Base-by-base conservation (phyloP, 2,113 vertebrate genomes). In the Sminthopsis crassicaudata region DNA sequence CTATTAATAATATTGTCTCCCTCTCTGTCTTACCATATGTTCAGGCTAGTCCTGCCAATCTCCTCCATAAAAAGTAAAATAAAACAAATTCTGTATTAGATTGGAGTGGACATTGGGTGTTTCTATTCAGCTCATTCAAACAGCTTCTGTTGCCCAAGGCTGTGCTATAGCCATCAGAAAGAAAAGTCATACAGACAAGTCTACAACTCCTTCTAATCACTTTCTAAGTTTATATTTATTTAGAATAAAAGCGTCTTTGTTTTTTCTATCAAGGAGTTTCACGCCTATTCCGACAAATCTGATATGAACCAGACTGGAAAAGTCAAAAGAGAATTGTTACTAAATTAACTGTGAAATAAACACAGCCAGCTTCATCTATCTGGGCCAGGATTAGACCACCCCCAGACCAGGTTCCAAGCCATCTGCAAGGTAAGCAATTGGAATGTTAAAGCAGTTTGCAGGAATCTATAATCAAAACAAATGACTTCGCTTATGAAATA, bases 301-400 rank as follows among this genome's bases (percentile, higher is more conserved):
- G 95, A 97, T 90, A 90, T 91, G 92, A 88, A 51, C 94, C 96
- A 97, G 91, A 53, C 51, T 46, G 96, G 53, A 90, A 91, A 95
- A 93, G 54, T 96, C 95, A 95, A 97, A 98, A 95, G 94, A 96
- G 88, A 46, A 95, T 90, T 95, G 94, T 94, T 95, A 92, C 42
- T 90, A 76, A 96, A 91, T 96, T 95, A 96, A 91, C 93, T 95
- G 84, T 46, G 94, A 96, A 96, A 97, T 95, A 97, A 98, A 98
- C 93, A 84, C n/a, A 84, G 53, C 42, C 91, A 96, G 4, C n/a
- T 94, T 93, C 91, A 94, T 92, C 89, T 90, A 76, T 94, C 93
- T 84, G 91, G 96, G 26, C 90, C 84, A 2, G n/a, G 53, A 94
- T 95, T 91, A 96, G 97, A 94, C 97, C 96, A 97, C 97, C 94